Conservation (phyloP, 2,113 vertebrate genomes). For the Myotis brandtii region DNA sequence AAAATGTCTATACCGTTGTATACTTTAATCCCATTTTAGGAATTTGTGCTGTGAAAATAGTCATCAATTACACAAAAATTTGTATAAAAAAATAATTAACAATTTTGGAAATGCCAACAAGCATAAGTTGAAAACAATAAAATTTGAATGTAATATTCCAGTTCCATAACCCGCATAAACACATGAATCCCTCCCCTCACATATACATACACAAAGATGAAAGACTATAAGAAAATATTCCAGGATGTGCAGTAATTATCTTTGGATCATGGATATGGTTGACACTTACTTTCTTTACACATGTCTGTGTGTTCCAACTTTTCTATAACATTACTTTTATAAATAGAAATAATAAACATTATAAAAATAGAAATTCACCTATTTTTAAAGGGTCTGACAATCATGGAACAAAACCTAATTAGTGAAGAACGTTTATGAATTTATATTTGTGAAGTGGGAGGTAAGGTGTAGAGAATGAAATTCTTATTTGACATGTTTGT, state of each 20-base stretch:
- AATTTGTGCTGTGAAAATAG: constrained; percentile 63
- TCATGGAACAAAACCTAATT: constrained; percentile 2
- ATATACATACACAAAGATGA: neutral
- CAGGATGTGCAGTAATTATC: neutral
- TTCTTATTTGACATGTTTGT: constrained; percentile 26
- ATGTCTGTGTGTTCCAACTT: constrained; percentile 21
- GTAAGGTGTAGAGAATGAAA: neutral
- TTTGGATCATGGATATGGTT: neutral
- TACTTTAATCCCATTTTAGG: constrained; percentile 33
- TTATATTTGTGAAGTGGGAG: constrained; percentile 50
- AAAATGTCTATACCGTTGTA: constrained; percentile 45
- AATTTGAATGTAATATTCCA: neutral
- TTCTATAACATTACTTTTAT: constrained; percentile 50
- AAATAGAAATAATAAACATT: constrained; percentile 60
- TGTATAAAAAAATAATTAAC: neutral
- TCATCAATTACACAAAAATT: constrained; percentile 13
- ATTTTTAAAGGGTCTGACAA: constrained; percentile 49
- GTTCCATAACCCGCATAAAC: neutral
- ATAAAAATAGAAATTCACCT: constrained; percentile 52
- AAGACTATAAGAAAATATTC: neutral
- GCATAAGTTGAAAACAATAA: neutral
- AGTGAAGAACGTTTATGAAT: neutral
- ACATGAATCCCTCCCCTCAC: neutral
- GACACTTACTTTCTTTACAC: constrained; percentile 17
- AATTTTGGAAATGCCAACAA: constrained; percentile 29